Conservation (phyloP, 2,113 vertebrate genomes). For the Chamaetylas fuelleborni region DNA sequence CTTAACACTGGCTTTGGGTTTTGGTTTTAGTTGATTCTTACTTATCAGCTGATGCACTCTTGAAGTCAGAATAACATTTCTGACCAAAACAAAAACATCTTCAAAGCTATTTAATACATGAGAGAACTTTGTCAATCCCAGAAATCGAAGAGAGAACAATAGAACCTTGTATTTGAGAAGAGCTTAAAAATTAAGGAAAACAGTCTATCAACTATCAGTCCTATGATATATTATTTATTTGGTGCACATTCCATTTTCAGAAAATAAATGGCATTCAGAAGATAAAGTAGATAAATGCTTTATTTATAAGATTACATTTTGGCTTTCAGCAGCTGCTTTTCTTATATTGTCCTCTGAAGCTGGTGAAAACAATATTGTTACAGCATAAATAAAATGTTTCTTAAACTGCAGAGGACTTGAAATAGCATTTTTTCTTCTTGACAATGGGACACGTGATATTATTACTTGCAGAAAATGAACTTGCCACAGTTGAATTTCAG, state of each 20-base stretch:
- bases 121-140: not conserved
- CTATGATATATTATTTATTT: not conserved
- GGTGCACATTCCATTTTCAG: not conserved
- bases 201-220: not conserved
- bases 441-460: not conserved
- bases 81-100: not conserved
- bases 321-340: not conserved
- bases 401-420: not conserved
- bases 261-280: conserved; percentile 27
- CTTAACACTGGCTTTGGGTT: not conserved
- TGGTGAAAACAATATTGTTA: not conserved
- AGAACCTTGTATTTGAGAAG: not conserved
- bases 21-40: not conserved
- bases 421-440: not conserved
- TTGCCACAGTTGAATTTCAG: not conserved
- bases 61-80: not conserved
- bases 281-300: not conserved
- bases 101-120: not conserved
- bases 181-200: not conserved
- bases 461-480: conserved; percentile 16
- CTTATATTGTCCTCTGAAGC: not conserved
- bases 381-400: conserved; percentile 16
- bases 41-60: not conserved
- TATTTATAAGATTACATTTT: conserved; percentile 3
- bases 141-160: not conserved